Base-by-base conservation (phyloP, 2,797 vertebrate species). In the Dendrocincla fuliginosa region DNA sequence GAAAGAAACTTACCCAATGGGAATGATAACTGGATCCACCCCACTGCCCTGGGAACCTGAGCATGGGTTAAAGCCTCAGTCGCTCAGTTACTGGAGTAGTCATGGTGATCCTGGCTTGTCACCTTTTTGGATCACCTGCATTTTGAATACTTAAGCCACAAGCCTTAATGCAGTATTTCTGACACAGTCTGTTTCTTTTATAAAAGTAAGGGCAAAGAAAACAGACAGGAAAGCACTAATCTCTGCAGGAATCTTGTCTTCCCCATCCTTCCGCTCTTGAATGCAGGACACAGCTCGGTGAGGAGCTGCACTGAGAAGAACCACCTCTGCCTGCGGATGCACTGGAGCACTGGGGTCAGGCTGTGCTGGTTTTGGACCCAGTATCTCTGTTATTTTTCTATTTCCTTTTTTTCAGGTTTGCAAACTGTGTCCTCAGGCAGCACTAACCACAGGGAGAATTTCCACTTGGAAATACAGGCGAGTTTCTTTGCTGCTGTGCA, bases 391-490 rank as follows among this genome's bases (percentile, higher is more conserved):
- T 78, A 71, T 71, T 89, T 95, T 89, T 44, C 13, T 61, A 13
- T 89, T 78, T 89, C 5, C 7, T 71, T 52, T 64, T 68, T 63
- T 65, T 5, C 5, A 28, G 14, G 27, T 87, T 89, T 85, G 64
- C 44, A 68, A 70, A 94, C 94, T 74, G 19, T 79, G 94, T 74
- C 86, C 90, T 90, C 88, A 77, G 87, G 84, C 86, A 92, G 88
- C 84, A 22, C 37, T 80, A 80, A 96, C 93, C 92, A 95, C 96
- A 96, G 53, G 71, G 81, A 95, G 92, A 92, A 37, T 94, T 96
- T 96, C 95, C 95, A 88, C 82, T 76, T 14, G 81, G 95, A 94
- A 94, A 93, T 87, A 91, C 82, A 96, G 92, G 57, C 3, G 0
- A 73, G 77, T 89, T 91, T 69, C 90, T 90, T 95, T 63, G 11